phyloP scores from a whole-genome alignment of 2,797 vertebrate species.

The Lepus oiostolus region DNA sequence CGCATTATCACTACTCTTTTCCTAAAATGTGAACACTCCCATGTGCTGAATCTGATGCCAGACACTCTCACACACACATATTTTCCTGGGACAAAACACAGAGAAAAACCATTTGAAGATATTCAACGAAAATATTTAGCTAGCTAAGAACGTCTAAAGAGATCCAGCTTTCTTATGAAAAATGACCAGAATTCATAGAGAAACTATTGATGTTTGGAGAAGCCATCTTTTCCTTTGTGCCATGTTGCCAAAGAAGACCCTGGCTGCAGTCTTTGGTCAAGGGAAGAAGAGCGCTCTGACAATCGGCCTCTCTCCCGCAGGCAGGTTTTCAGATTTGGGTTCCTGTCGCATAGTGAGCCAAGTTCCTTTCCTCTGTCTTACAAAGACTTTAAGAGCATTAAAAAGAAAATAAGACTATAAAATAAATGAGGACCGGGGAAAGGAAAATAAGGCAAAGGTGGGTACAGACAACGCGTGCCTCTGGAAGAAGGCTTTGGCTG shows the following conservation, averaged over 20 bases:
- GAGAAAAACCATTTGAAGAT: slow-evolving; percentile 9
- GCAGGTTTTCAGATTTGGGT: not conserved
- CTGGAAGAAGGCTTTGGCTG: not conserved
- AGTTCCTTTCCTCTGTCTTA: slow-evolving; percentile 8
- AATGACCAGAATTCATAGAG: slow-evolving; percentile 29
- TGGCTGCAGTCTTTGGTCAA: not conserved
- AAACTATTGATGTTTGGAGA: not conserved
- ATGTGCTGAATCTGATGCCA: not conserved
- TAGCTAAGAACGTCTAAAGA: slow-evolving; percentile 29
- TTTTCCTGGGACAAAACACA: not conserved
- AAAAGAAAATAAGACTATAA: not conserved
- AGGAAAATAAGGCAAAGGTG: not conserved
- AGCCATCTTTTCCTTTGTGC: not conserved
- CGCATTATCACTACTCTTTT: not conserved
- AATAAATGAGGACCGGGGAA: slow-evolving; percentile 12
- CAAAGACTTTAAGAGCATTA: slow-evolving; percentile 15
- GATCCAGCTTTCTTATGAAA: slow-evolving; percentile 15
- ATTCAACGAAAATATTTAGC: slow-evolving; percentile 43
- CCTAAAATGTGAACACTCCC: not conserved
- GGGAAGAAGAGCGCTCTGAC: not conserved
- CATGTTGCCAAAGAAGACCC: slow-evolving; percentile 4
- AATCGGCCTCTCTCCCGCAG: not conserved
- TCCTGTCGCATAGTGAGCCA: not conserved
- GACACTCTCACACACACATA: not conserved
- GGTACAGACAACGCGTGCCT: not conserved